Percentiles rank a stretch among this genome's conserved stretches.
Conservation (phyloP, 1,140 invertebrate genomes). For the Lerema accius region DNA sequence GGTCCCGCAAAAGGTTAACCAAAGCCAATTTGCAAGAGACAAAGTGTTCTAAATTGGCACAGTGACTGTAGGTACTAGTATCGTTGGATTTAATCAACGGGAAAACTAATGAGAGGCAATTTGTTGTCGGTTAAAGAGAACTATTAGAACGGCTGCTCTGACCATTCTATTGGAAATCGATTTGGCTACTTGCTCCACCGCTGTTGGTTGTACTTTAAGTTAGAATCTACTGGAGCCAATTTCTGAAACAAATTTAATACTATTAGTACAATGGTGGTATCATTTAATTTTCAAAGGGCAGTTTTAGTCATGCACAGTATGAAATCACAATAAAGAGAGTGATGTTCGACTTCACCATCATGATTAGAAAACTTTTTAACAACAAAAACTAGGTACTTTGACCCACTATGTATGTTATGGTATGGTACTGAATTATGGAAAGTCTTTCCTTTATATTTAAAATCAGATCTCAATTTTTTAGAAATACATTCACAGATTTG, state of each 20-base stretch:
- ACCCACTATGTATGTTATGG: too few relatives aligned
- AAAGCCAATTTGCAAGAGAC: conserved; percentile 28
- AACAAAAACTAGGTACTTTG: too few relatives aligned
- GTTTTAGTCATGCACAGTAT: too few relatives aligned
- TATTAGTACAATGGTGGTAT: conserved; percentile 1
- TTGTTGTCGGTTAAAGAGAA: conserved; percentile 55
- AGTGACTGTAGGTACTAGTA: conserved; percentile 21
- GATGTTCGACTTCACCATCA: too few relatives aligned
- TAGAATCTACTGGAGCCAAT: background rate
- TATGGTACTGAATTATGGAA: too few relatives aligned
- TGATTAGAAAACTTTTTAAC: too few relatives aligned
- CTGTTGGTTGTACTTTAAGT: conserved; percentile 3
- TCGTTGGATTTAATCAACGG: conserved; percentile 53
- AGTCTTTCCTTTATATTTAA: too few relatives aligned
- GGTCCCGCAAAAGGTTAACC: conserved; percentile 33
- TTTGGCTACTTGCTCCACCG: conserved; percentile 25
- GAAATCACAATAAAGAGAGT: too few relatives aligned
- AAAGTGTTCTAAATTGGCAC: conserved; percentile 30
- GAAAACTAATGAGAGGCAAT: conserved; percentile 59
- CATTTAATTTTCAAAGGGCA: too few relatives aligned
- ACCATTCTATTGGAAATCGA: conserved; percentile 43
- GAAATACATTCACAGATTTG: background rate
- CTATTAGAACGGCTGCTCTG: conserved; percentile 56
- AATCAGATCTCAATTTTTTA: too few relatives aligned
- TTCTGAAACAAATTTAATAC: background rate